Conservation (phyloP, 2,888 invertebrate genomes). For the Coelinius sp. region DNA sequence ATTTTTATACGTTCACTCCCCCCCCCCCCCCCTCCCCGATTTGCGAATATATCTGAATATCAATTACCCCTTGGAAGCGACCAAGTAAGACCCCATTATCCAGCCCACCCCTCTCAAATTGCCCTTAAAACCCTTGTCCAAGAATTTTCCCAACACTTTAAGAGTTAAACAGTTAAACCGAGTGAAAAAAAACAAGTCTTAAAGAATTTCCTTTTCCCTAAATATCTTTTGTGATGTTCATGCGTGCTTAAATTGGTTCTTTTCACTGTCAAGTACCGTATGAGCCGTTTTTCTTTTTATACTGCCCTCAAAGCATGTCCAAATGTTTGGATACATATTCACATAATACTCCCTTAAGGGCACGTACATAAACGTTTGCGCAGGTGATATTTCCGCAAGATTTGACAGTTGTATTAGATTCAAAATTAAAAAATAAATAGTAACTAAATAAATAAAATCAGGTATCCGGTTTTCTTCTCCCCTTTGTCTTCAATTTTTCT, state of each 20-base stretch:
- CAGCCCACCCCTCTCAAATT: not conserved
- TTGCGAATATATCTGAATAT: constrained; percentile 66
- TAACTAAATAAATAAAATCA: constrained; percentile 28
- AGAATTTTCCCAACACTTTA: not conserved
- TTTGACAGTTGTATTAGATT: constrained; percentile 18
- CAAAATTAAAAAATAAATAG: constrained; percentile 16
- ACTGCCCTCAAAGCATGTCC: constrained; percentile 54
- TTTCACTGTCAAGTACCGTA: constrained; percentile 56
- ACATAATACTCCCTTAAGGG: constrained; percentile 28
- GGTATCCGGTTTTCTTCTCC: too few relatives aligned
- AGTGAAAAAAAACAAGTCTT: not conserved
- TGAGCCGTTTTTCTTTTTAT: constrained; percentile 53
- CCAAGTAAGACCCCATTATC: constrained; percentile 8
- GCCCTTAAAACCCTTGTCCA: not conserved
- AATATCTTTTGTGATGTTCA: not conserved
- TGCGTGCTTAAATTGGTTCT: constrained; percentile 47
- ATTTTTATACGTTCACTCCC: constrained; percentile 60
- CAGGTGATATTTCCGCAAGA: constrained; percentile 53
- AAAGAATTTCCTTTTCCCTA: not conserved
- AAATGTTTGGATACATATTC: constrained; percentile 56
- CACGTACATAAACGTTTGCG: constrained; percentile 54
- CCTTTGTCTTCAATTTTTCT: not conserved
- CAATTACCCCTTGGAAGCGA: constrained; percentile 51
- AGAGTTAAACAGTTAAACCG: constrained; percentile 11
- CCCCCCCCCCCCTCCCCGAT: constrained; percentile 46